Conservation (phyloP, 2,888 invertebrate species). For the Plutella xylostella region DNA sequence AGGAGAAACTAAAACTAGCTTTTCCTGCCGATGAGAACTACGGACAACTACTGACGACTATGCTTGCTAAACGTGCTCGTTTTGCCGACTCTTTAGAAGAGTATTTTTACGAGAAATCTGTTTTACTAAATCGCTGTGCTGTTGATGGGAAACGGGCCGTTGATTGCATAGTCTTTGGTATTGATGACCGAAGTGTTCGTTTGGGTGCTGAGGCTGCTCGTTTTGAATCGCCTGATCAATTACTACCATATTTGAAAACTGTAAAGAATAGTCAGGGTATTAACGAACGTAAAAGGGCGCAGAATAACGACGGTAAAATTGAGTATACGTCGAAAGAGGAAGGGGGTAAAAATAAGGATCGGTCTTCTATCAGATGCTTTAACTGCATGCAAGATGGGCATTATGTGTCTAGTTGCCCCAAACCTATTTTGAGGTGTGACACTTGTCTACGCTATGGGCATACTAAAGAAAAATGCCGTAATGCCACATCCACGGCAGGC, state of each 20-base stretch:
- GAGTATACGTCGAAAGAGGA: constrained; percentile 3
- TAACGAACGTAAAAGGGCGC: not conserved
- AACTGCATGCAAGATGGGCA: not conserved
- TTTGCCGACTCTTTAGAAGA: constrained; percentile 16
- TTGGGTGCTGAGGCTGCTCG: constrained; percentile 18
- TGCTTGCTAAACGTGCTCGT: constrained; percentile 10
- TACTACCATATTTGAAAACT: constrained; percentile 15
- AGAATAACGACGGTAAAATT: not conserved
- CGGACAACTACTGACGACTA: constrained; percentile 12
- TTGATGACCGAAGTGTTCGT: constrained; percentile 18
- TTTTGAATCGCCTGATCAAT: constrained; percentile 17
- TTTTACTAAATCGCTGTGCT: not conserved
- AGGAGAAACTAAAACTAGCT: constrained; percentile 13
- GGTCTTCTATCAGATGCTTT: not conserved
- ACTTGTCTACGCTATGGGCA: not conserved
- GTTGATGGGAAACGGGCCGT: constrained; percentile 11
- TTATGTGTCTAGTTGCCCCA: not conserved
- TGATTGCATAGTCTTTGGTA: constrained; percentile 18
- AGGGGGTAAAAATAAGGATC: not conserved
- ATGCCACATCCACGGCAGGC: not conserved
- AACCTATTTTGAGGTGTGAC: not conserved
- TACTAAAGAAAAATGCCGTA: not conserved
- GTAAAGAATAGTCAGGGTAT: constrained; percentile 1
- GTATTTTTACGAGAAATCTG: constrained; percentile 20
- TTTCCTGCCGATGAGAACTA: constrained; percentile 17